These are phyloP conservation scores for Paraescarpia echinospica DNA, from an alignment of 1,140 invertebrate species.

Conservation along the genomic window DNA sequence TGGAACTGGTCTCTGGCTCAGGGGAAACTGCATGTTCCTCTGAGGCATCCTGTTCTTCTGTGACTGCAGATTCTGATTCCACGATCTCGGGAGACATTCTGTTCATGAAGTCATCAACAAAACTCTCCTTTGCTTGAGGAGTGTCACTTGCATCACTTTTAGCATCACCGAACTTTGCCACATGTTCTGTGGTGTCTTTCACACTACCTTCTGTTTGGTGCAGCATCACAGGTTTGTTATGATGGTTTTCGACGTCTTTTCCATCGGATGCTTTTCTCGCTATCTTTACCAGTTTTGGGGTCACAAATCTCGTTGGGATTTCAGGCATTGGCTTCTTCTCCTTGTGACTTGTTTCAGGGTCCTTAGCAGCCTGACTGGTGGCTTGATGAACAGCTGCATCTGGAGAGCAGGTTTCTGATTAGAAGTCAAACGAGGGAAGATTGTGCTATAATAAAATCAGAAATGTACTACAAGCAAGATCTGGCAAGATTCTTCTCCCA, in stretches of 20 bases:
- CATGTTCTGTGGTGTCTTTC: background rate
- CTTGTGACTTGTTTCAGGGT: background rate
- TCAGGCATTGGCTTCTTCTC: background rate
- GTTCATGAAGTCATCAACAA: background rate
- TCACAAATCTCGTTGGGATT: background rate
- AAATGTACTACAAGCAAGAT: background rate
- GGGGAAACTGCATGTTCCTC: background rate
- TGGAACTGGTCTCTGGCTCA: background rate
- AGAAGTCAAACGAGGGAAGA: background rate
- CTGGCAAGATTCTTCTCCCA: no score
- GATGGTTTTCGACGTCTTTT: background rate
- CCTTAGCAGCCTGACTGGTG: background rate
- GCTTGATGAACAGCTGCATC: background rate
- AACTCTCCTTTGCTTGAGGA: background rate
- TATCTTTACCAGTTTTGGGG: background rate
- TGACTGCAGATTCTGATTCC: background rate
- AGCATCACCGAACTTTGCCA: background rate
- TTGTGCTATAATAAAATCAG: background rate
- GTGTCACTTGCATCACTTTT: background rate
- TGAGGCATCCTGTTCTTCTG: background rate
- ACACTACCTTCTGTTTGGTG: background rate
- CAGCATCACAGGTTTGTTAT: background rate
- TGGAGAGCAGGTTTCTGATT: background rate
- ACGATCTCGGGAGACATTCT: background rate
- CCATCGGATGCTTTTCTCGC: background rate